Base-by-base conservation (phyloP, 2,888 invertebrate genomes). In the Stegophylla sp. region DNA sequence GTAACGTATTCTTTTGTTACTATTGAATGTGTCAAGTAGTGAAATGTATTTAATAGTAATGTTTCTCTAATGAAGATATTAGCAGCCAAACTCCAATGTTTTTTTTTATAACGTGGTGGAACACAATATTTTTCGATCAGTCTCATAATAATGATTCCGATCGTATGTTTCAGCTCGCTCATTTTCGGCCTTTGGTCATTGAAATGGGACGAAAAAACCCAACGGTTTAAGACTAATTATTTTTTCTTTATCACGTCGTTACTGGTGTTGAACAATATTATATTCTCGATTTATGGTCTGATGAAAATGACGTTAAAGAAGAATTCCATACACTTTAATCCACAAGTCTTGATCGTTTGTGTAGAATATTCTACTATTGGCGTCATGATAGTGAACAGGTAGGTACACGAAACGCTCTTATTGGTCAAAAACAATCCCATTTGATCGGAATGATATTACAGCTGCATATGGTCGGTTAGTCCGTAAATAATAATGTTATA, bases 171-270 rank as follows among this genome's bases (percentile, higher is more conserved):
- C 15, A 26, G 41, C 26, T 41, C 75, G 53, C 23, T 64, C 53
- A 7, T 76, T 26, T 76, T 76, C 9, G 75, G 75, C 10, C 53
- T 26, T n/a, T 76, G 75, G 75, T 3, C 64, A 1, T 43, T 76
- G 13, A n/a, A n/a, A 41, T 76, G 75, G 75, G 26, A 53, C 53
- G 4, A 41, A 7, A 53, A 53, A 15, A 41, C 9, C 13, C n/a
- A 12, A 41, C 28, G n/a, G 3, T 76, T 23, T 3, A 10, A 53
- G 23, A 53, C 53, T 2, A 53, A 34, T n/a, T 26, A 41, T 66
- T 66, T 26, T 53, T 76, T 43, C 26, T 3, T 66, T 26, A 9
- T 76, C n/a, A 41, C 64, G 20, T 12, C 41, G 13, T 1, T 41
- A 0, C 13, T 26, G 1, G 10, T 66, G n/a, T 26, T 66, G 0